Evolutionary conservation across 2,888 invertebrate species (phyloP), one percentile per base, ranked within the genome.

Genomic region (Hyles lineata): DNA sequence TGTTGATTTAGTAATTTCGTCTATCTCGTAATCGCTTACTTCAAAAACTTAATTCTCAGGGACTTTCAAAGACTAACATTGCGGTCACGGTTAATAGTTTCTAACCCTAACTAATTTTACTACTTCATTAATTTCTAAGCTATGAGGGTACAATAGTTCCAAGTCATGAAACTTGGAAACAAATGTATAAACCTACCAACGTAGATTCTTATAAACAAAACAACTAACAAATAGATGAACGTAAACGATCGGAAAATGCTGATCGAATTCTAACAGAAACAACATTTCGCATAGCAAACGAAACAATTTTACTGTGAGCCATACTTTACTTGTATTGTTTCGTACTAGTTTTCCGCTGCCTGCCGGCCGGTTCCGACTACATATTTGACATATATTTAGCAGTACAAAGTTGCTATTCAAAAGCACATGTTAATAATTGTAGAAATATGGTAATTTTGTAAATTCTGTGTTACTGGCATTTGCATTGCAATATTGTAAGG

Each of bases 371-470:
- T 60, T 29, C 6, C 63, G 17, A 43, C 43, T 67, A 15, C 63
- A 21, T 32, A 17, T 67, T 43, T 67, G 63, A 43, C 63, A 67
- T 43, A 67, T 67, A 43, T 67, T 67, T 67, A 43, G 21, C 43
- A 35, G 43, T 21, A 43, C 43, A 43, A 43, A 67, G 23, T 23
- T 67, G 43, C 21, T 43, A 67, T 43, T 67, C 35, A 43, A 43
- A 43, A 62, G 32, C 32, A n/a, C 43, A 67, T 43, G 63, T 43
- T 67, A 67, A 67, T 67, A 67, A 67, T 67, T 67, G 21, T 43
- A 67, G 21, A 43, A 21, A 67, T 43, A 67, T 67, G 63, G 21
- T 67, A 67, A 67, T 67, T 3, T 5, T n/a, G 21, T 21, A 67
- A 11, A 55, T 43, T 35, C 19, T n/a, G 32, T 62, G 35, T 32